Conservation (phyloP, 2,113 vertebrate genomes). For the Strigops habroptila region DNA sequence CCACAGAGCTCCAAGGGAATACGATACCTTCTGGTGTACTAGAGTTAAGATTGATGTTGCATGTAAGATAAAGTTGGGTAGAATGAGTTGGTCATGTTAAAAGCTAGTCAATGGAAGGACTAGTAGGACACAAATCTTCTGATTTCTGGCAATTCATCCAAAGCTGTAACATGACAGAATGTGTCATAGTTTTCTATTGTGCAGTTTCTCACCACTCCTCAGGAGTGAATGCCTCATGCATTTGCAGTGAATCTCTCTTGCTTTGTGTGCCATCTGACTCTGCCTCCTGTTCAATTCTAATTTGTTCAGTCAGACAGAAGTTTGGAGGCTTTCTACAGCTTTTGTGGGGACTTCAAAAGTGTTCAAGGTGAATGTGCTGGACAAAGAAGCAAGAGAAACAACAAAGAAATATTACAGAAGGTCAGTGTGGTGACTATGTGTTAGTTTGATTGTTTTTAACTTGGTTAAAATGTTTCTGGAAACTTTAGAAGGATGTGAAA, state of each 20-base stretch:
- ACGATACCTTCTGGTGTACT: background rate
- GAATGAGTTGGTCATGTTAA: background rate
- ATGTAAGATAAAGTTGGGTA: background rate
- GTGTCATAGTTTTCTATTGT: background rate
- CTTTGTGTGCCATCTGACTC: background rate
- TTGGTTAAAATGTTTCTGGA: background rate
- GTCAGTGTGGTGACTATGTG: background rate
- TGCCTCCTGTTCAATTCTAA: background rate
- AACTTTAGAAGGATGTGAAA: background rate
- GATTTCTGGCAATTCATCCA: background rate
- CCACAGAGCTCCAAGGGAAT: background rate
- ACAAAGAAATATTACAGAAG: background rate
- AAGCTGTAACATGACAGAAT: background rate
- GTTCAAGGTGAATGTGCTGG: background rate
- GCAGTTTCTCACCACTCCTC: background rate
- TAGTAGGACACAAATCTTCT: background rate
- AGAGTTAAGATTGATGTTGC: background rate
- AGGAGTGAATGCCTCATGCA: background rate
- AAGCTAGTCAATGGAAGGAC: background rate
- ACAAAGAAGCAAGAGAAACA: background rate
- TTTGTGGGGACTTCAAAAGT: background rate
- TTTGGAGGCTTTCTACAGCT: background rate
- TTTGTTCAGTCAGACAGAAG: background rate
- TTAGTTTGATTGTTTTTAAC: background rate
- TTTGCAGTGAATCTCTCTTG: background rate